Evolutionary conservation across 2,797 vertebrate genomes (phyloP).

Genomic region (Taenioides sp.): DNA sequence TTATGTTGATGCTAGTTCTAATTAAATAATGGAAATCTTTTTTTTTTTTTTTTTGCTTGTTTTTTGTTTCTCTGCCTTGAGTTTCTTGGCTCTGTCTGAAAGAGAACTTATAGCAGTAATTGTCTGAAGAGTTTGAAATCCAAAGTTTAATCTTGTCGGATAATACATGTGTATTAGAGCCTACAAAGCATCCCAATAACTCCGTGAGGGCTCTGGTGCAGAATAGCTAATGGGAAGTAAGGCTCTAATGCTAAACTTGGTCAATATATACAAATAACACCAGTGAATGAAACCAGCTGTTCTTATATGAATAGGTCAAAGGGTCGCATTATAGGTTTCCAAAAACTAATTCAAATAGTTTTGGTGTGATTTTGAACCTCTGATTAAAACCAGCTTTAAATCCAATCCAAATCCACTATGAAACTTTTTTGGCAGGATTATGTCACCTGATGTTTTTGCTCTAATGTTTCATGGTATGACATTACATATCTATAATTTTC

Average conservation of each 20-base stretch:
- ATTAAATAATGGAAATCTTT: conserved; percentile 26
- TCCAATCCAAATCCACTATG: too few species aligned
- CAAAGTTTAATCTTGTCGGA: conserved; percentile 10
- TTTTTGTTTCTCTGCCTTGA: conserved; percentile 10
- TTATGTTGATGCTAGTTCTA: conserved; percentile 28
- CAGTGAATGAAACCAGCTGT: conserved; percentile 15
- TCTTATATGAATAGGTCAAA: conserved; percentile 2
- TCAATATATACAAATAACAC: not conserved
- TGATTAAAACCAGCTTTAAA: too few species aligned
- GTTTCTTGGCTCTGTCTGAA: conserved; percentile 8
- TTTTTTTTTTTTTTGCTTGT: conserved; percentile 1
- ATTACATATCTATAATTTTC: too few species aligned
- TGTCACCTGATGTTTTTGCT: too few species aligned
- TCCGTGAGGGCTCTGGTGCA: conserved; percentile 8
- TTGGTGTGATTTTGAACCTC: too few species aligned
- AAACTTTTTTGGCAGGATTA: too few species aligned
- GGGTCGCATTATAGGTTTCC: too few species aligned
- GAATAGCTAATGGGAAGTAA: not conserved
- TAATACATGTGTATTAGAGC: conserved; percentile 24
- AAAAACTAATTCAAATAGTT: not conserved
- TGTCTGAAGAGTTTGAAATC: conserved; percentile 7
- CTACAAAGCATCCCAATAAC: conserved; percentile 19
- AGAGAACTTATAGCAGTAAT: not conserved
- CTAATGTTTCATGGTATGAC: too few species aligned
- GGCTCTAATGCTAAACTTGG: not conserved